Conservation (phyloP, 2,113 vertebrate species). For the Chunga burmeisteri region DNA sequence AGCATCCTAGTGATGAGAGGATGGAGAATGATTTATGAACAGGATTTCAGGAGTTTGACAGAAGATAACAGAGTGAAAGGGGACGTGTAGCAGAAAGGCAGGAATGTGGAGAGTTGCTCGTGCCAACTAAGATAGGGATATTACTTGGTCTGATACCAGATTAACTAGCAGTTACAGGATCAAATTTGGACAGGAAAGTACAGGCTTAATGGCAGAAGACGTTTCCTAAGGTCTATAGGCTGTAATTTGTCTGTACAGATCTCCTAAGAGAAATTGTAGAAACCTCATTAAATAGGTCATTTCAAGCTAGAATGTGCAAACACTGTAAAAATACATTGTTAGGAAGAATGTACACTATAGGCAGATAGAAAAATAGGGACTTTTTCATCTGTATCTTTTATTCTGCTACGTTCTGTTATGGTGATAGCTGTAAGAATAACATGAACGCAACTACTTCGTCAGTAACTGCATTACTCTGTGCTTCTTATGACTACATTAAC, state of each 20-base stretch:
- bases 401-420: neutral
- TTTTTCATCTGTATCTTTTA: neutral
- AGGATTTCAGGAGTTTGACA: neutral
- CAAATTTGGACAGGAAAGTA: neutral
- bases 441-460: neutral
- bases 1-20: neutral
- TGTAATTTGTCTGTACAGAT: neutral
- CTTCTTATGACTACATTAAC: neutral
- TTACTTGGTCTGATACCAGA: neutral
- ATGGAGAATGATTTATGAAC: neutral
- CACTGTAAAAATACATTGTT: neutral
- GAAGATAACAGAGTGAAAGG: neutral
- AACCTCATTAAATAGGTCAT: neutral
- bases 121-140: neutral
- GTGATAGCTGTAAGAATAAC: neutral
- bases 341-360: neutral
- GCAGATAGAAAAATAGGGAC: neutral
- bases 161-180: neutral
- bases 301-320: neutral
- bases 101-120: neutral
- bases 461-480: neutral
- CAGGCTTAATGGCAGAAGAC: neutral
- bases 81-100: neutral
- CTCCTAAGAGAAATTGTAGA: neutral
- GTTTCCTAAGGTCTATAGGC: neutral